These are phyloP conservation scores for Acronicta psi DNA, from an alignment of 2,888 invertebrate species.

Conservation along the genomic window DNA sequence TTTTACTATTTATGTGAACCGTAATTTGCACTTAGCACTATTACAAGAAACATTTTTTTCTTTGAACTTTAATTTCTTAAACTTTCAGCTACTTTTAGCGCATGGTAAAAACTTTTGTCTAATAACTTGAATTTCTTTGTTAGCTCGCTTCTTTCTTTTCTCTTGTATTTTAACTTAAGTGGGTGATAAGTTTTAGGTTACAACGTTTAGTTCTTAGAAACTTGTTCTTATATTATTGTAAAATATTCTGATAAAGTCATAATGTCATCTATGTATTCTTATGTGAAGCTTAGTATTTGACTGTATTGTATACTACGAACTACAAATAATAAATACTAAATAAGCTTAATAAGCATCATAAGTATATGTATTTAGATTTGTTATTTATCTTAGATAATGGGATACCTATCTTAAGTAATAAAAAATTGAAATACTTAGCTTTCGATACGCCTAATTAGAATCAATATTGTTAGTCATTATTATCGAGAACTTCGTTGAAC, in stretches of 20 bases:
- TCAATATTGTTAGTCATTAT: not conserved
- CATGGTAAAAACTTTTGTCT: slow-evolving; percentile 26
- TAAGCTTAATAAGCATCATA: too few relatives aligned
- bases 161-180: slow-evolving; percentile 24
- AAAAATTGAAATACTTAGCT: too few relatives aligned
- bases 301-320: not conserved
- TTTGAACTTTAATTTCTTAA: slow-evolving; percentile 8
- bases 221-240: slow-evolving; percentile 11
- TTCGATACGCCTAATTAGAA: too few relatives aligned
- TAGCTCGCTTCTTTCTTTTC: slow-evolving; percentile 16
- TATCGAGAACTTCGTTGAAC: not conserved
- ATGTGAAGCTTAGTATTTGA: not conserved
- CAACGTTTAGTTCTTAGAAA: slow-evolving; percentile 8
- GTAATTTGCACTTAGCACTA: slow-evolving; percentile 7
- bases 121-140: slow-evolving; percentile 31
- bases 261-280: not conserved
- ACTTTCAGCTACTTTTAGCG: slow-evolving; percentile 25
- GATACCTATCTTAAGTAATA: too few relatives aligned
- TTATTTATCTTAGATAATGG: too few relatives aligned
- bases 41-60: slow-evolving; percentile 13
- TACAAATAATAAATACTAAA: too few relatives aligned
- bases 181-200: slow-evolving; percentile 29
- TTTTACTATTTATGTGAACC: slow-evolving; percentile 1
- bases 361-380: too few relatives aligned
- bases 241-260: slow-evolving; percentile 1